Percentiles rank a stretch among this genome's conserved stretches.
Conservation (phyloP, 2,888 invertebrate species). For the Frankliniella intonsa region DNA sequence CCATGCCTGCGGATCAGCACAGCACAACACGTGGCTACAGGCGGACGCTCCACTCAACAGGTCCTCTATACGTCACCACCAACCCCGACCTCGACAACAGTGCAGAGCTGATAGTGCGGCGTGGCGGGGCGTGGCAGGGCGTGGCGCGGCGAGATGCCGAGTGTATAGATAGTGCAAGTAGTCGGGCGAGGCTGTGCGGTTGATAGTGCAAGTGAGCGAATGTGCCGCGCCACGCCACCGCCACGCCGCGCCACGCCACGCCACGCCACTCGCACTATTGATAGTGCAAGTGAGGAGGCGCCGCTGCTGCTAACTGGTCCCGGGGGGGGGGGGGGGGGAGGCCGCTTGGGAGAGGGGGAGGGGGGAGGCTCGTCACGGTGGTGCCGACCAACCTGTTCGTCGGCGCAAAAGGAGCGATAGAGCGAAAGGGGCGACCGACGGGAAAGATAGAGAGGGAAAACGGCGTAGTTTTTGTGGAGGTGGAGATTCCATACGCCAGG, state of each 20-base stretch:
- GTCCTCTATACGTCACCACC: too few relatives aligned
- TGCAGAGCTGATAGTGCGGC: too few relatives aligned
- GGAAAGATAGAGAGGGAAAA: not conserved
- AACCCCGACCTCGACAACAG: too few relatives aligned
- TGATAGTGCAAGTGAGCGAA: slow-evolving; percentile 3
- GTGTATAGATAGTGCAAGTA: too few relatives aligned
- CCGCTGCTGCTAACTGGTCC: not conserved
- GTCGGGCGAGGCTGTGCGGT: too few relatives aligned
- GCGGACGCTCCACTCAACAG: too few relatives aligned
- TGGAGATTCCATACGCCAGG: not conserved
- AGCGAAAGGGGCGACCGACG: not conserved
- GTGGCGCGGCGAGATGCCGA: too few relatives aligned
- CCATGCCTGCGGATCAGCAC: slow-evolving; percentile 58
- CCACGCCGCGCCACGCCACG: not conserved
- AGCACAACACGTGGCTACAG: too few relatives aligned
- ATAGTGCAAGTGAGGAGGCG: not conserved
- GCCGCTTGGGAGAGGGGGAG: not conserved
- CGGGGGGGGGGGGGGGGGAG: not conserved
- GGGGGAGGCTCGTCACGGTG: not conserved
- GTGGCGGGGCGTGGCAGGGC: too few relatives aligned
- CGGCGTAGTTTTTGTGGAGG: not conserved
- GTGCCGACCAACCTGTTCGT: slow-evolving; percentile 7
- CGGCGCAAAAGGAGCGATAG: not conserved
- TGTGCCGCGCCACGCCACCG: not conserved
- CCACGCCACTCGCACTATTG: not conserved